These are phyloP conservation scores for Bombus pyrosoma DNA, from an alignment of 1,140 invertebrate species.

Conservation along the genomic window DNA sequence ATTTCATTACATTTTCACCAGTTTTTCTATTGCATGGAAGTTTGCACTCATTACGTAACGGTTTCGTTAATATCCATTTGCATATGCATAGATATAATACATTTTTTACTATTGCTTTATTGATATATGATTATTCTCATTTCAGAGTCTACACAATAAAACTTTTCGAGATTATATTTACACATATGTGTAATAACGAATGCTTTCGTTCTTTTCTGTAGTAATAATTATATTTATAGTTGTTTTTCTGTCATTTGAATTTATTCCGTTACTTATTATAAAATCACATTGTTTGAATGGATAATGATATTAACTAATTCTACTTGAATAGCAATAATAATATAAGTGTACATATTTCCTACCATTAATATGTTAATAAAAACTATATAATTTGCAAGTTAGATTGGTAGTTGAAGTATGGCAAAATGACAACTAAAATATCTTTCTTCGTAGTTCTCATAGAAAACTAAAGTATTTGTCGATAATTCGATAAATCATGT, in stretches of 20 bases:
- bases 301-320: too few relatives aligned
- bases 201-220: neutral
- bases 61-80: neutral
- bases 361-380: neutral
- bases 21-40: neutral
- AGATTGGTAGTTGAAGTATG: neutral
- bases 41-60: neutral
- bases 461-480: neutral
- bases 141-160: neutral
- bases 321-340: neutral
- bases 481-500: neutral
- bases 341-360: too few relatives aligned
- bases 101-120: neutral
- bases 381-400: neutral
- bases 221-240: neutral
- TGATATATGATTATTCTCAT: neutral
- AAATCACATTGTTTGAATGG: neutral
- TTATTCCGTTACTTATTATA: neutral
- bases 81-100: neutral
- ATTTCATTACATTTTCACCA: conserved; percentile 36
- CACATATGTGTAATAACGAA: neutral
- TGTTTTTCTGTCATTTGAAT: neutral
- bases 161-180: neutral
- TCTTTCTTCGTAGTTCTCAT: too few relatives aligned
- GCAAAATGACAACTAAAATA: too few relatives aligned